Evolutionary conservation across 2,113 vertebrate species (phyloP).

Genomic region (Sinocyclocheilus grahami): DNA sequence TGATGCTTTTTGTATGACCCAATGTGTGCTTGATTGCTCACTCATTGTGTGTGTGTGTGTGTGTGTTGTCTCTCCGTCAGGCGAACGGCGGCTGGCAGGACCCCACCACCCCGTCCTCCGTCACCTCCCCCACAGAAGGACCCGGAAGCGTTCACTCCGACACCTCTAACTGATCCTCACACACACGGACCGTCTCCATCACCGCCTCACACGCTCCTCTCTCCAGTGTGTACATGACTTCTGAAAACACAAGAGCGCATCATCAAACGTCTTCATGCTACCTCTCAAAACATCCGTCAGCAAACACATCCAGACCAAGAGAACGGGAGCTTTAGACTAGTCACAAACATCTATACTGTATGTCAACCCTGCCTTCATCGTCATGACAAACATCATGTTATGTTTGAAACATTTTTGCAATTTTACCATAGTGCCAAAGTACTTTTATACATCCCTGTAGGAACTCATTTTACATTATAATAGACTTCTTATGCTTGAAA

Average conservation of each 20-base stretch:
- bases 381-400: conserved; percentile 21
- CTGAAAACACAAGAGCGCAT: background rate
- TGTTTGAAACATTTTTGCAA: conserved; percentile 45
- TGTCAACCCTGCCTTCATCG: conserved; percentile 21
- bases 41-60: background rate
- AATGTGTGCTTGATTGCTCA: background rate
- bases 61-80: conserved; percentile 67
- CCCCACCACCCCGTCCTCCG: conserved; percentile 95
- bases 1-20: background rate
- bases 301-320: conserved; percentile 38
- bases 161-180: conserved; percentile 97
- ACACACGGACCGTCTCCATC: conserved; percentile 18
- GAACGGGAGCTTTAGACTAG: conserved; percentile 23
- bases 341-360: background rate
- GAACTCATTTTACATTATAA: conserved; percentile 38
- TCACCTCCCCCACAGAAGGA: conserved; percentile 99
- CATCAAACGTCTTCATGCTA: conserved; percentile 73
- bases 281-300: conserved; percentile 74
- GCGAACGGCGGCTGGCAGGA: conserved; percentile 99
- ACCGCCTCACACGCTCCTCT: too few species aligned
- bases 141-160: conserved; percentile 98
- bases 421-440: conserved; percentile 71
- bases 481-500: conserved; percentile 1
- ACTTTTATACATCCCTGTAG: conserved; percentile 65
- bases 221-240: too few species aligned